Percentiles rank a stretch among this genome's conserved stretches.
phyloP scores from a whole-genome alignment of 2,113 vertebrate genomes.

The Syngnathus typhle region DNA sequence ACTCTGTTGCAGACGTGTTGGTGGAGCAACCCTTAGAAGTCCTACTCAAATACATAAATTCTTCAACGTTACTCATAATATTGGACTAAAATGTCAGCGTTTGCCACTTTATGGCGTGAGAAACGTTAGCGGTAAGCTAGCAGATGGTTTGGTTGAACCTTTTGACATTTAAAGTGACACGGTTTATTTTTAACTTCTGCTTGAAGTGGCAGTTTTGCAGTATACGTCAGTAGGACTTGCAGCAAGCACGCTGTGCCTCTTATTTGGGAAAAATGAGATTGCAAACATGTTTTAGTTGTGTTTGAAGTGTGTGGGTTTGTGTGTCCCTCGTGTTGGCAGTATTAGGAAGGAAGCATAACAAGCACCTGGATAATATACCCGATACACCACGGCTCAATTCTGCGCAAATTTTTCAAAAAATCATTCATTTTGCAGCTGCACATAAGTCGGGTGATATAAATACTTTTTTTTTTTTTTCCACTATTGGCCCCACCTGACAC shows the following conservation, averaged over 20 bases:
- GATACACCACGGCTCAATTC: background rate
- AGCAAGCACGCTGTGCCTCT: too few species aligned
- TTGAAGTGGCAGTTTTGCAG: too few species aligned
- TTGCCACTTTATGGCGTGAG: too few species aligned
- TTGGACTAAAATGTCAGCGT: background rate
- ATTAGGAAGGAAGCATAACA: background rate
- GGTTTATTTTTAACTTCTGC: too few species aligned
- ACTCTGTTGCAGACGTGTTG: background rate
- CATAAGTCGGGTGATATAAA: background rate
- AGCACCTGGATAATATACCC: background rate
- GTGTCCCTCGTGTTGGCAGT: background rate
- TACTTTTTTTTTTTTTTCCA: conserved; percentile 12
- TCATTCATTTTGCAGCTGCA: background rate
- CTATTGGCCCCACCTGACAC: conserved; percentile 20
- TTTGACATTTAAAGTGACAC: too few species aligned
- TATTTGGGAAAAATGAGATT: too few species aligned
- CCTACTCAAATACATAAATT: background rate
- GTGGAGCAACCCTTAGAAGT: background rate
- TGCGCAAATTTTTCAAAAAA: background rate
- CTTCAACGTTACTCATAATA: background rate
- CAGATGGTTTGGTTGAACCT: too few species aligned
- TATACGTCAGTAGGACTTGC: too few species aligned
- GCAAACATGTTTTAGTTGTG: too few species aligned
- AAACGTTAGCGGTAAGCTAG: too few species aligned
- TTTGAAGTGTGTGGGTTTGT: too few species aligned